These are phyloP conservation scores for Bactericera cockerelli DNA, from an alignment of 1,140 invertebrate genomes.

Conservation along the genomic window DNA sequence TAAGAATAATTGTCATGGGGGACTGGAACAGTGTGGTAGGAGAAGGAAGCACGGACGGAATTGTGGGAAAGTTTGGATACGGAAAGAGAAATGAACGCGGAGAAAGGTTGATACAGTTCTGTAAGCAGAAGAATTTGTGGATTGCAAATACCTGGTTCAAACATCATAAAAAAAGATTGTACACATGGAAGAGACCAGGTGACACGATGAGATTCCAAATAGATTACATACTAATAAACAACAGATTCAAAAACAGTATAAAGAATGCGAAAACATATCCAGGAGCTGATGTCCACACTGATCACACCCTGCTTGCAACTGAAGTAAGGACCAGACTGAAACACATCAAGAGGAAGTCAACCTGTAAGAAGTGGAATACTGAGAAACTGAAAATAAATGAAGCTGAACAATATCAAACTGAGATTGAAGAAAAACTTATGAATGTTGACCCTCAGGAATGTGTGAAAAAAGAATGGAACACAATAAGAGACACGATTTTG, in stretches of 20 bases:
- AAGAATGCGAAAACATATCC: constrained; percentile 5
- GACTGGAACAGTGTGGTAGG: constrained; percentile 16
- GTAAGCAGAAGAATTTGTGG: neutral
- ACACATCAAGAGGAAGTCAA: neutral
- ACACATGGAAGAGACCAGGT: constrained; percentile 10
- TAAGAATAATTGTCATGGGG: constrained; percentile 16
- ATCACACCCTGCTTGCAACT: neutral
- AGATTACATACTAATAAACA: constrained; percentile 10
- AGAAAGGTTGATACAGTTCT: constrained; percentile 5
- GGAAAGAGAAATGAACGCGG: constrained; percentile 11
- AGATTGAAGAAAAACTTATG: neutral
- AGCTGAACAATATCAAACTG: neutral
- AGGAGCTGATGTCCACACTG: constrained; percentile 8
- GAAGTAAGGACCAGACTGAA: constrained; percentile 2
- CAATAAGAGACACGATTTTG: neutral
- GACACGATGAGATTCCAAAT: constrained; percentile 11
- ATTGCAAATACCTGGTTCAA: constrained; percentile 10
- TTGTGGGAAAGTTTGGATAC: constrained; percentile 11
- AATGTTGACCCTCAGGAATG: neutral
- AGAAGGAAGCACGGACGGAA: neutral
- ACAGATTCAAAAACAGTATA: constrained; percentile 8
- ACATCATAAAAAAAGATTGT: neutral
- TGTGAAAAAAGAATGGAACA: neutral
- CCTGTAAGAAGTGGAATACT: neutral
- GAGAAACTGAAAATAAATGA: neutral